Evolutionary conservation across 2,113 vertebrate species (phyloP).

Genomic region (Odocoileus hemionus): DNA sequence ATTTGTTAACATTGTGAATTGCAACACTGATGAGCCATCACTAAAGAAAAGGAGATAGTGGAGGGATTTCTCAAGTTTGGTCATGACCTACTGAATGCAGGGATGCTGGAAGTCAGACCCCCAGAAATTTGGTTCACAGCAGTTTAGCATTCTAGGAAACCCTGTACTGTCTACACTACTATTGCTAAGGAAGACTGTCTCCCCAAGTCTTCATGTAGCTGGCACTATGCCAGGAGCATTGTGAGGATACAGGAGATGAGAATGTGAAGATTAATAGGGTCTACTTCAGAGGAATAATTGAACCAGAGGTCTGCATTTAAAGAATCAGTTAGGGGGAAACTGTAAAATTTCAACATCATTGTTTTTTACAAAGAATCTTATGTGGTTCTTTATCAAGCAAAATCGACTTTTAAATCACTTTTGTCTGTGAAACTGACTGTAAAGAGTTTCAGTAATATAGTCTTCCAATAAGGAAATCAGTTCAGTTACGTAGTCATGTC

Average conservation of each 20-base stretch:
- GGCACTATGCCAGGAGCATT: background rate
- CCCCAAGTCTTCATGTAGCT: no score
- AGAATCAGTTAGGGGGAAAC: background rate
- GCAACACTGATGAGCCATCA: rapidly evolving
- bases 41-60: no score
- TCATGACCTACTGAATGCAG: no score
- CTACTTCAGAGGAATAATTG: no score
- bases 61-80: background rate
- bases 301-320: background rate
- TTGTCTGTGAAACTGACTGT: background rate
- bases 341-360: background rate
- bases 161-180: background rate
- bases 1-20: background rate
- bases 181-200: background rate
- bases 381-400: background rate
- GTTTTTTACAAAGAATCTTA: background rate
- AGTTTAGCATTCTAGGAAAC: background rate
- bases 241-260: background rate
- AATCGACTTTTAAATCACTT: background rate
- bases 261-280: no score
- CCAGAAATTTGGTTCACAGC: background rate
- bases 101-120: background rate
- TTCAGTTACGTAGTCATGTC: background rate
- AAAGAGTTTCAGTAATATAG: no score
- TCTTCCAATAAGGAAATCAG: background rate